Evolutionary conservation across 2,797 vertebrate species (phyloP), one percentile per base, ranked within the genome.

Genomic region (Labeo calbasu): DNA sequence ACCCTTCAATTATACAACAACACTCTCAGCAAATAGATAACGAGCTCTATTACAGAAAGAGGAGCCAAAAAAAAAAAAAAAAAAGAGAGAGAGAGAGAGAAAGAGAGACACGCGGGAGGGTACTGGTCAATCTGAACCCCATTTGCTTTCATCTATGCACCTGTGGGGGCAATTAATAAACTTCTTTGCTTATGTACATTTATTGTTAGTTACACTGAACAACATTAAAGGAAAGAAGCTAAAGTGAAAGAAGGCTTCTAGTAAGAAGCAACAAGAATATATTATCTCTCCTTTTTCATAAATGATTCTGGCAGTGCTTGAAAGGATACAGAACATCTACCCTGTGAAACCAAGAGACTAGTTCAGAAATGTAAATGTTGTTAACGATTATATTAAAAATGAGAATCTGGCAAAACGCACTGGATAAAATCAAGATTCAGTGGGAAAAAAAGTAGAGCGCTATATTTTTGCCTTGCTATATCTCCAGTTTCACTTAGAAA

Each of bases 121-220:
- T 48, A 46, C 46, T 51, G 84, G 87, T 88, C 88, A 85, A 86
- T 86, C 84, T 83, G 71, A 68, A 77, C 40, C 25, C 71, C 66
- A 85, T 75, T 86, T 73, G 36, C 79, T 73, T 84, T 89, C 69
- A 88, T 86, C 76, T 87, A 81, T 86, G 87, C 82, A 91, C 88
- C 87, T 90, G 66, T 88, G 87, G 90, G 88, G 87, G 83, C 90
- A 92, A 91, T 93, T 93, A 92, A 87, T 84, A 68, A 75, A 88
- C 90, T 50, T 83, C 91, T 92, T 91, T 90, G 89, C 92, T 91
- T 88, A 86, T 84, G 69, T 65, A 11, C 73, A 78, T 72, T 36
- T 50, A 51, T 28, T 63, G 87, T 86, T 86, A 85, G 86, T 86
- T 55, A 72, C 66, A 55, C 82, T 48, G 80, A 86, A 59, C 66